phyloP scores from a whole-genome alignment of 2,113 vertebrate genomes.

The Artemisiospiza belli region DNA sequence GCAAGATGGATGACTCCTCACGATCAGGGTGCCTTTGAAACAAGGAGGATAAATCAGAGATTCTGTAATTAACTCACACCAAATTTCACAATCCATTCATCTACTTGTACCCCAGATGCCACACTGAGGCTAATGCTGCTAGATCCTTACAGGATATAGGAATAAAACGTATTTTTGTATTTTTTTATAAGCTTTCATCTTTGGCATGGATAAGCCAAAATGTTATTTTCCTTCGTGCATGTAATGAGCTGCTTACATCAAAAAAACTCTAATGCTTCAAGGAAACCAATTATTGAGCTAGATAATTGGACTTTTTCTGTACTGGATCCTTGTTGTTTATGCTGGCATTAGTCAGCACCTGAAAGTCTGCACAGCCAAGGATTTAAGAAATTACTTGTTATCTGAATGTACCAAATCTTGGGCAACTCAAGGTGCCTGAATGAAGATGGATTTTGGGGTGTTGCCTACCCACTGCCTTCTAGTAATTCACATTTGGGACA shows the following conservation, averaged over 20 bases:
- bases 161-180: not conserved
- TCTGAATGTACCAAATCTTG: not conserved
- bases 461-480: not conserved
- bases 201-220: not conserved
- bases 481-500: not conserved
- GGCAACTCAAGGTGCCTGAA: not conserved
- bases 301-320: not conserved
- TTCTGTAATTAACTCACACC: not conserved
- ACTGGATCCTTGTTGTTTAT: not conserved
- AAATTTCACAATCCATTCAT: not conserved
- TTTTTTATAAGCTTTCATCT: not conserved
- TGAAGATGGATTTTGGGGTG: not conserved
- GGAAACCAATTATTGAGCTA: not conserved
- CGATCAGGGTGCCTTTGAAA: constrained; percentile 85
- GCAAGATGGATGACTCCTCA: constrained; percentile 92
- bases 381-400: not conserved
- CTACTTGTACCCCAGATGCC: not conserved
- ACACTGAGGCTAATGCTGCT: not conserved
- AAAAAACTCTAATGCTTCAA: not conserved
- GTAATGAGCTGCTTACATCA: not conserved
- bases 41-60: constrained; percentile 7
- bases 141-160: not conserved
- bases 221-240: not conserved
- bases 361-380: not conserved
- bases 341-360: not conserved